Percentiles rank a stretch among this genome's conserved stretches.
Conservation (phyloP, 2,797 vertebrate genomes). For the Enteromius radiatus region DNA sequence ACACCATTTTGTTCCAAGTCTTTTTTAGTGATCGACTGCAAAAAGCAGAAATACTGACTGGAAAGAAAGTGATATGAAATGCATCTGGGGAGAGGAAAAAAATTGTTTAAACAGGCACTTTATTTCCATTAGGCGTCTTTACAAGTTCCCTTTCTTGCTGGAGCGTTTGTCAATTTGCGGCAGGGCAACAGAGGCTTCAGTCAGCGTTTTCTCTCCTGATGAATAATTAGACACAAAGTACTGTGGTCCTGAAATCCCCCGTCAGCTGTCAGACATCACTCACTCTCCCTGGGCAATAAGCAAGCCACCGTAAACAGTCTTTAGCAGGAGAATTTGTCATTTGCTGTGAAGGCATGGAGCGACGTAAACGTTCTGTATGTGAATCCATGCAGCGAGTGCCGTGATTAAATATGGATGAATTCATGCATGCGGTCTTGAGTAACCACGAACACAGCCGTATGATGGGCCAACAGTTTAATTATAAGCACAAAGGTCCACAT, state of each 20-base stretch:
- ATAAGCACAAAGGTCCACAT: neutral
- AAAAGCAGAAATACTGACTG: neutral
- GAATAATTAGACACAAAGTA: conserved; percentile 59
- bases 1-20: neutral
- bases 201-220: conserved; percentile 52
- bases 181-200: conserved; percentile 43
- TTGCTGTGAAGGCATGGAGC: conserved; percentile 7
- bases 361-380: conserved; percentile 16
- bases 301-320: conserved; percentile 35
- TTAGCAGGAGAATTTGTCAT: conserved; percentile 32
- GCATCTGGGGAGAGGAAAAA: conserved; percentile 29
- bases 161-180: conserved; percentile 48
- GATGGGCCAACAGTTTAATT: conserved; percentile 30
- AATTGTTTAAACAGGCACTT: conserved; percentile 38
- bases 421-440: conserved; percentile 12
- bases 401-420: conserved; percentile 37
- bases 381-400: conserved; percentile 5
- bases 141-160: conserved; percentile 55
- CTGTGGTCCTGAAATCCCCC: conserved; percentile 30
- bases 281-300: conserved; percentile 48
- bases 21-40: neutral
- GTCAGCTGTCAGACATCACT: conserved; percentile 57
- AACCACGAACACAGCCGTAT: conserved; percentile 14
- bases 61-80: conserved; percentile 9
- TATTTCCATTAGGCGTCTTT: conserved; percentile 54